Percentiles rank a stretch among this genome's conserved stretches.
These are phyloP conservation scores for Drosophila carrolli DNA, from an alignment of 1,140 invertebrate species.

Conservation along the genomic window DNA sequence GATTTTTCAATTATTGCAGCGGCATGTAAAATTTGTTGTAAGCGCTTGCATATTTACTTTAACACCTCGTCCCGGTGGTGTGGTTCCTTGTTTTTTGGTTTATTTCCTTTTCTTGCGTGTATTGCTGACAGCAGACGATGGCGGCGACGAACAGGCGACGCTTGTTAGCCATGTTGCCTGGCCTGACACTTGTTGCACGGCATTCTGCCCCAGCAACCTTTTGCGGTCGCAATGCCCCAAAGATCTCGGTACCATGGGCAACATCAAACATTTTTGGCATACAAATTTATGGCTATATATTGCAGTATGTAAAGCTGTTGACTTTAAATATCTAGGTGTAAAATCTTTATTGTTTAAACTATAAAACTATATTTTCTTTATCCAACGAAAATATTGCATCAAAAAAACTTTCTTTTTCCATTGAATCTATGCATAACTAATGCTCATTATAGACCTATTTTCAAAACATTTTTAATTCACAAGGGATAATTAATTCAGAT, in stretches of 20 bases:
- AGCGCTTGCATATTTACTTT: constrained; percentile 69
- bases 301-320: too few species aligned
- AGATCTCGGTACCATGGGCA: constrained; percentile 14
- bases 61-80: constrained; percentile 52
- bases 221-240: constrained; percentile 52
- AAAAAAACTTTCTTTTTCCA: too few species aligned
- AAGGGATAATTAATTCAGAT: too few species aligned
- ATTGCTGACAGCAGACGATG: constrained; percentile 51
- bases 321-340: too few species aligned
- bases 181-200: constrained; percentile 71
- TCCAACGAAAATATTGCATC: too few species aligned
- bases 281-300: too few species aligned
- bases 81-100: neutral
- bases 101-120: constrained; percentile 36
- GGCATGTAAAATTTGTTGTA: constrained; percentile 70
- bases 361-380: too few species aligned
- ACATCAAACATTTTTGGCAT: neutral
- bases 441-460: too few species aligned
- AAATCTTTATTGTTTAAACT: too few species aligned
- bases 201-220: constrained; percentile 71
- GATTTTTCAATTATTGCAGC: constrained; percentile 74
- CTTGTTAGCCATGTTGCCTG: constrained; percentile 69
- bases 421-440: too few species aligned
- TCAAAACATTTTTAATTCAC: too few species aligned
- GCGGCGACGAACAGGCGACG: constrained; percentile 49